These are phyloP conservation scores for Limnephilus auricula DNA, from an alignment of 2,888 invertebrate species.

Conservation along the genomic window DNA sequence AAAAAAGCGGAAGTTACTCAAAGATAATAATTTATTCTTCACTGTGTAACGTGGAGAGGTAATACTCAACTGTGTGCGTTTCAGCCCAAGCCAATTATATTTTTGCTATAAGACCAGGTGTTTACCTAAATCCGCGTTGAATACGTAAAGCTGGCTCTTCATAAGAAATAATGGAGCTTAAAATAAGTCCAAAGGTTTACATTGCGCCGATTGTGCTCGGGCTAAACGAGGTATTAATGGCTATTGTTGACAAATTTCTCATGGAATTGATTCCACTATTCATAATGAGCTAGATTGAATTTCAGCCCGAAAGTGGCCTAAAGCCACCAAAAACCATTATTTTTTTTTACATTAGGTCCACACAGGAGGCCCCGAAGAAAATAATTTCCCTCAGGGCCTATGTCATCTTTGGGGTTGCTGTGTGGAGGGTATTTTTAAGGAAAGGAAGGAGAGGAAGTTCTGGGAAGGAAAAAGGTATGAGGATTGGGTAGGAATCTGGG, in stretches of 20 bases:
- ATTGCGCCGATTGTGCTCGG: slow-evolving; percentile 26
- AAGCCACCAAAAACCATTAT: background rate
- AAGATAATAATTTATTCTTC: slow-evolving; percentile 3
- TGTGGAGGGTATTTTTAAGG: too few relatives aligned
- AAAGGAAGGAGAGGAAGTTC: too few relatives aligned
- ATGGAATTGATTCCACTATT: slow-evolving; percentile 29
- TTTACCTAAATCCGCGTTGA: slow-evolving; percentile 30
- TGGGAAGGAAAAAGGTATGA: too few relatives aligned
- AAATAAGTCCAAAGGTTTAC: slow-evolving; percentile 38
- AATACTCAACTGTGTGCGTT: slow-evolving; percentile 10
- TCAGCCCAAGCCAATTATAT: slow-evolving; percentile 7
- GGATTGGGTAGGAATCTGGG: too few relatives aligned
- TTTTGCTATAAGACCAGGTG: slow-evolving; percentile 5
- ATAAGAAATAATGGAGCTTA: slow-evolving; percentile 23
- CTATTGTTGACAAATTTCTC: slow-evolving; percentile 44
- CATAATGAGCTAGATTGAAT: slow-evolving; percentile 24
- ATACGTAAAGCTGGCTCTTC: slow-evolving; percentile 17
- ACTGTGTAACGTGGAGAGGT: background rate
- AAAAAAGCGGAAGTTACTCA: background rate
- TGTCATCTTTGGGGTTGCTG: too few relatives aligned
- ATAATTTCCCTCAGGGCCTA: too few relatives aligned
- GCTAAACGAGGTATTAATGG: slow-evolving; percentile 22
- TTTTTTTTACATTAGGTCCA: too few relatives aligned
- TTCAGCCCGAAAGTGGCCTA: background rate
- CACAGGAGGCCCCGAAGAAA: too few relatives aligned